phyloP scores from a whole-genome alignment of 2,888 invertebrate genomes.

The Leptopilina syphax region DNA sequence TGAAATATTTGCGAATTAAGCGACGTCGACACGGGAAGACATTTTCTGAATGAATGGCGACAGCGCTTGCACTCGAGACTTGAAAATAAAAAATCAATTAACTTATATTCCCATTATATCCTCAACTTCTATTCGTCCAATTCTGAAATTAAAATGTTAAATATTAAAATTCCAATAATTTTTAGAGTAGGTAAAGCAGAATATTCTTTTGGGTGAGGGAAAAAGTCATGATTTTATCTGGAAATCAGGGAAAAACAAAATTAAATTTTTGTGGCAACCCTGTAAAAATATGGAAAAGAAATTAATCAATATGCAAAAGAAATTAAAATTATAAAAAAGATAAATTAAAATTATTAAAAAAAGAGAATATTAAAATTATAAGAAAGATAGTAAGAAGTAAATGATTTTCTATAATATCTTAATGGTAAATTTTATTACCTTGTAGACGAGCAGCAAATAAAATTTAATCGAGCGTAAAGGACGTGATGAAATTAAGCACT shows the following conservation, averaged over 20 bases:
- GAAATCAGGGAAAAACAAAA: too few relatives aligned
- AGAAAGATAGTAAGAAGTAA: too few relatives aligned
- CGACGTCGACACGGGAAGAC: conserved; percentile 58
- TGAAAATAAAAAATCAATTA: not conserved
- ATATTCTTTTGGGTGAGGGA: too few relatives aligned
- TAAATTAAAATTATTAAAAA: too few relatives aligned
- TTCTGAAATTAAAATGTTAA: not conserved
- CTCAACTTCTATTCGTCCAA: not conserved
- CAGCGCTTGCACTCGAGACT: conserved; percentile 58
- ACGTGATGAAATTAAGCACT: not conserved
- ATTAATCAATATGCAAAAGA: not conserved
- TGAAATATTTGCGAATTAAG: conserved; percentile 72
- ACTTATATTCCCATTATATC: not conserved
- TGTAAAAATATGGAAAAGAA: too few relatives aligned
- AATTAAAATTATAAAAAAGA: too few relatives aligned
- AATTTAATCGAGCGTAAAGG: conserved; percentile 10
- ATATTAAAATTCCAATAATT: too few relatives aligned
- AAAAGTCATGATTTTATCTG: too few relatives aligned
- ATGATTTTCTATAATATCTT: not conserved
- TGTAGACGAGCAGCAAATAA: not conserved
- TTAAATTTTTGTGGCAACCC: too few relatives aligned
- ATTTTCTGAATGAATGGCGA: conserved; percentile 70
- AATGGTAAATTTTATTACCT: not conserved
- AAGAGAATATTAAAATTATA: too few relatives aligned
- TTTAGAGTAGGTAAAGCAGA: too few relatives aligned